Evolutionary conservation across 2,797 vertebrate species (phyloP).

Genomic region (Loris lydekkerianus): DNA sequence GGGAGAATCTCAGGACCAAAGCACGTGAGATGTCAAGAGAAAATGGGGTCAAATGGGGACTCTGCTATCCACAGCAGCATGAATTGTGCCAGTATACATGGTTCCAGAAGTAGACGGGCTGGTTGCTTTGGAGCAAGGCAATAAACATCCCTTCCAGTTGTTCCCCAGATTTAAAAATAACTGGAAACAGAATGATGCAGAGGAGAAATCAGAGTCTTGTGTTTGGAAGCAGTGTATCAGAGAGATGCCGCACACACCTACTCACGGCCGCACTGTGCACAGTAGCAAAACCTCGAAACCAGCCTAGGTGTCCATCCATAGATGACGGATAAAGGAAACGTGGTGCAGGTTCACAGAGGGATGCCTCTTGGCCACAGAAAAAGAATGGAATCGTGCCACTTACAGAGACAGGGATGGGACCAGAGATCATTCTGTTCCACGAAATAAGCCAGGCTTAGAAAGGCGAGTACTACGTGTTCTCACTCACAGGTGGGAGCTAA

Average conservation of each 20-base stretch:
- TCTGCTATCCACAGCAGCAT: no score
- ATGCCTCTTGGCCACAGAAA: no score
- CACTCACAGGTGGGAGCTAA: not conserved
- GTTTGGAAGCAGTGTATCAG: not conserved
- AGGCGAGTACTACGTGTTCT: not conserved
- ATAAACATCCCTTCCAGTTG: not conserved
- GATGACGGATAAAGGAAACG: not conserved
- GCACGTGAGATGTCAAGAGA: not conserved
- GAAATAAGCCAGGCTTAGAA: not conserved
- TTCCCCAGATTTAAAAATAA: not conserved
- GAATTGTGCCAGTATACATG: not conserved
- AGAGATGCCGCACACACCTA: not conserved
- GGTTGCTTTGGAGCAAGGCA: not conserved
- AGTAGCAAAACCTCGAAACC: not conserved
- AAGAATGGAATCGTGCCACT: not conserved
- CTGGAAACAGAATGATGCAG: not conserved
- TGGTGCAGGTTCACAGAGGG: no score
- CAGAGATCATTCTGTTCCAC: not conserved
- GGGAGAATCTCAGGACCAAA: not conserved
- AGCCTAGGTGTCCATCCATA: not conserved
- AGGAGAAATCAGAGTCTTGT: not conserved
- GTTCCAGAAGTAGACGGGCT: not conserved
- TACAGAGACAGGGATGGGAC: not conserved
- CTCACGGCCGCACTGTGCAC: not conserved
- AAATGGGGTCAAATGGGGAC: not conserved